Evolutionary conservation across 2,888 invertebrate genomes (phyloP), one percentile per base, ranked within the genome.

Genomic region (Drosophila putrida): DNA sequence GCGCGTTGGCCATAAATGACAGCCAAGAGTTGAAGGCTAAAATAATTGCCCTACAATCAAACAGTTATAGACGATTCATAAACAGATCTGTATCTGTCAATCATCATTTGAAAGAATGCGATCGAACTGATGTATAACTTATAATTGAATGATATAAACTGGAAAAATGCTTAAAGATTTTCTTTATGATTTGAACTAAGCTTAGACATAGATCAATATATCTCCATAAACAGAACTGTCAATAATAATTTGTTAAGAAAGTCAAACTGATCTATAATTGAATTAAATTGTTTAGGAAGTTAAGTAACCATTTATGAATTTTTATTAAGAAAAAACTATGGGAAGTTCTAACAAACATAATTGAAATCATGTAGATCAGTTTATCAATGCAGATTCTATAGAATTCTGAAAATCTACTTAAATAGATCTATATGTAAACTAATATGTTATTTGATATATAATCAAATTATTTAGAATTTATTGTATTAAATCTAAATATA

Each of bases 1-100:
- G 85, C 80, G 85, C 88, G 79, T 73, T 72, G 53, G 47, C 75
- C 82, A 77, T 75, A 78, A 78, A 82, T 68, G 71, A 66, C 61
- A 73, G 78, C 59, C 43, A 54, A 64, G 60, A 61, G 69, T 64
- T 69, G 69, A 50, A 35, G 74, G 57, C 60, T 49, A 33, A 41
- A 57, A 47, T 46, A 46, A 43, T 54, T 69, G 73, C 69, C 35
- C 69, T 69, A 77, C 73, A 55, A 62, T 61, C 33, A 13, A 39
- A 38, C 67, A 68, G 62, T 27, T 46, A 62, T 62, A 43, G 46
- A 67, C 73, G 47, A 51, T 62, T 35, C 54, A 41, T 20, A n/a
- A 55, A 25, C 44, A 31, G 55, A 73, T 46, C 61, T 61, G 60
- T 20, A 20, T 20, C 20, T 20, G 20, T 38, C 54, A 64, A 50